These are phyloP conservation scores for Spialia ferax DNA, from an alignment of 2,888 invertebrate species.

Conservation along the genomic window DNA sequence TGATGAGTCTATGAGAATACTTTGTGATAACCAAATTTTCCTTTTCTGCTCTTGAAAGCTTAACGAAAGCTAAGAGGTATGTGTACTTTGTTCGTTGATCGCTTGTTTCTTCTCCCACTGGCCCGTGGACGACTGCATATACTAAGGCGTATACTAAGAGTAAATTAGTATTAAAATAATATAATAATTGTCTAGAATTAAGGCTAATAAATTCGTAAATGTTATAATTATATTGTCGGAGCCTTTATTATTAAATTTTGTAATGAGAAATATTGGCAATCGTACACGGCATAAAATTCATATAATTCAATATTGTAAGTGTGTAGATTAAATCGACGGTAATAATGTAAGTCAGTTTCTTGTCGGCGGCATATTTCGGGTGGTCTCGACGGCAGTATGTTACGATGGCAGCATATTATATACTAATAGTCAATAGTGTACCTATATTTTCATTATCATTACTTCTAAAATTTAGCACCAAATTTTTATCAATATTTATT, in stretches of 20 bases:
- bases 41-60: background rate
- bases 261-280: constrained; percentile 19
- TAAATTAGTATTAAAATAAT: background rate
- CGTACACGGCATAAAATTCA: constrained; percentile 21
- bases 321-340: constrained; percentile 15
- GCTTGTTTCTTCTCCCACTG: background rate
- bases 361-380: constrained; percentile 18
- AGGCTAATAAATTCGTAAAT: constrained; percentile 2
- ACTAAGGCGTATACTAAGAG: constrained; percentile 3
- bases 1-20: background rate
- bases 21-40: too few relatives aligned
- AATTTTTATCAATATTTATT: constrained; percentile 21
- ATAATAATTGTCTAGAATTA: constrained; percentile 4
- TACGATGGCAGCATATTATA: constrained; percentile 12
- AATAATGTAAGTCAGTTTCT: constrained; percentile 16
- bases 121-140: constrained; percentile 3
- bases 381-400: constrained; percentile 38
- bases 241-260: constrained; percentile 1
- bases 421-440: constrained; percentile 15
- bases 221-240: constrained; percentile 6
- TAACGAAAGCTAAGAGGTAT: background rate
- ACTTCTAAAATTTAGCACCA: constrained; percentile 34
- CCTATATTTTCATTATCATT: constrained; percentile 26
- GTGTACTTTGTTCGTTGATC: background rate
- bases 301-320: constrained; percentile 32